These are phyloP conservation scores for Scylla paramamosain DNA, from an alignment of 1,140 invertebrate genomes.

Conservation along the genomic window DNA sequence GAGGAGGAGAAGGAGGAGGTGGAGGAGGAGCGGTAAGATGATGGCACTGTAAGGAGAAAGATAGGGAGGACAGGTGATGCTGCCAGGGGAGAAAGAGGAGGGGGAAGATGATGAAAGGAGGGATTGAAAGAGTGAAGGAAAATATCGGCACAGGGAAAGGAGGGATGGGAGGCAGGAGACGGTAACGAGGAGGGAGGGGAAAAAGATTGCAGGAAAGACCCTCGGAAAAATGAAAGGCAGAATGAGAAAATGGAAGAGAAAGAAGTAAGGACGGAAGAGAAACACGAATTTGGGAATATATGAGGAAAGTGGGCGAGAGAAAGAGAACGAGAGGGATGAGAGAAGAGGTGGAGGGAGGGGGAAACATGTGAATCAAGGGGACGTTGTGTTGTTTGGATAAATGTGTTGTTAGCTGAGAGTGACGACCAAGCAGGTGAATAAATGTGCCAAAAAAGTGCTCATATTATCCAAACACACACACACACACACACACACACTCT, in stretches of 20 bases:
- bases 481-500: conserved; percentile 48
- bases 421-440: no score
- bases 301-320: no score
- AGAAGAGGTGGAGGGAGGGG: no score
- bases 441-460: no score
- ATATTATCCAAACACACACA: neutral
- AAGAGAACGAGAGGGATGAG: no score
- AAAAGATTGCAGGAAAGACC: neutral
- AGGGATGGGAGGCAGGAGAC: neutral
- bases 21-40: neutral
- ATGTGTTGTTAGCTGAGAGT: no score
- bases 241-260: conserved; percentile 16
- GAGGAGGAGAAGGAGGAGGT: neutral
- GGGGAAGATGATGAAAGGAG: neutral
- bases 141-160: neutral
- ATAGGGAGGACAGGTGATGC: neutral
- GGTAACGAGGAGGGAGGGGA: neutral
- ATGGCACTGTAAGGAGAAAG: neutral
- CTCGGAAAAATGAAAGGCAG: neutral
- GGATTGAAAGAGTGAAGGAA: neutral
- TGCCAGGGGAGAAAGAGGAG: neutral
- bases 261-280: neutral
- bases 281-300: no score
- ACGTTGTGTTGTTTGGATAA: no score
- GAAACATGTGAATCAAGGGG: no score